Evolutionary conservation across 1,140 invertebrate species (phyloP).

Genomic region (Andricus grossulariae): DNA sequence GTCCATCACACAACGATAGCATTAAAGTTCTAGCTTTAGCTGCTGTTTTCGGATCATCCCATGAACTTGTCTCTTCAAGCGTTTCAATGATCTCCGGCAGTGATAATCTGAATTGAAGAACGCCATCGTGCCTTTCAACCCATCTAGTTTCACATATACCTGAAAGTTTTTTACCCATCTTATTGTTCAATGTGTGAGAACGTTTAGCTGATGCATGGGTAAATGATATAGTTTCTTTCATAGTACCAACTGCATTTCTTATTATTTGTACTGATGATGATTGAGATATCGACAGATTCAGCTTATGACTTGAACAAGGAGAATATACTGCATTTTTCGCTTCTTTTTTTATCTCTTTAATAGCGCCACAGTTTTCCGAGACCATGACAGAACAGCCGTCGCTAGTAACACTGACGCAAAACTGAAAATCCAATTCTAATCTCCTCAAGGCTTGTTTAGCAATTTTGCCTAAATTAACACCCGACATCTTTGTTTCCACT

Average conservation of each 20-base stretch:
- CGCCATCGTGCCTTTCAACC: slow-evolving; percentile 37
- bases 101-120: slow-evolving; percentile 34
- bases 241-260: slow-evolving; percentile 47
- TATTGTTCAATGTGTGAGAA: background rate
- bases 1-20: background rate
- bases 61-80: background rate
- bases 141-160: slow-evolving; percentile 42
- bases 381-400: slow-evolving; percentile 51
- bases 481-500: background rate
- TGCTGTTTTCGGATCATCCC: background rate
- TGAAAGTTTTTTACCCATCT: slow-evolving; percentile 9
- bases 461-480: slow-evolving; percentile 42
- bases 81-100: slow-evolving; percentile 1
- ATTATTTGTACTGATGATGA: slow-evolving; percentile 41
- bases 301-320: slow-evolving; percentile 53
- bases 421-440: slow-evolving; percentile 38
- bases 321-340: slow-evolving; percentile 49
- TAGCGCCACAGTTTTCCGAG: slow-evolving; percentile 46
- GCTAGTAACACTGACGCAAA: slow-evolving; percentile 50
- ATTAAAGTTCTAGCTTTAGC: background rate
- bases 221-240: slow-evolving; percentile 54
- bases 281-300: slow-evolving; percentile 56
- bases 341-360: slow-evolving; percentile 42
- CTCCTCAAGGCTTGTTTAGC: slow-evolving; percentile 42
- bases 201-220: slow-evolving; percentile 44